phyloP scores from a whole-genome alignment of 2,113 vertebrate genomes.

The Trogon surrucura region DNA sequence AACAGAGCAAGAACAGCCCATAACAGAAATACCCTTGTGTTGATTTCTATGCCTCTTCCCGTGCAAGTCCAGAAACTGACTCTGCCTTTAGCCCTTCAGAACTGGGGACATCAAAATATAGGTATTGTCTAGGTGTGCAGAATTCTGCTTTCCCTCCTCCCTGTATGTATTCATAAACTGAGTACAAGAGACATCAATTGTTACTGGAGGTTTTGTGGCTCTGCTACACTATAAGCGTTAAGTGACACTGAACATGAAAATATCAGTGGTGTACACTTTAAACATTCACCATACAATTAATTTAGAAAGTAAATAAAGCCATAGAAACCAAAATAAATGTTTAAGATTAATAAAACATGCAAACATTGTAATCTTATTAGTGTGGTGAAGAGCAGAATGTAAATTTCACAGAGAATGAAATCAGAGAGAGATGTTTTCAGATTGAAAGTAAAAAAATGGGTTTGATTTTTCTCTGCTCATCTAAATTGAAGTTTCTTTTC shows the following conservation, averaged over 20 bases:
- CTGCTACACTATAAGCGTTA: not conserved
- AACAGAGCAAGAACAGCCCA: not conserved
- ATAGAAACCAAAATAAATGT: conserved; percentile 31
- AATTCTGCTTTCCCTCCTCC: not conserved
- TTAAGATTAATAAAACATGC: conserved; percentile 44
- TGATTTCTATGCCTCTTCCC: not conserved
- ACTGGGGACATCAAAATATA: not conserved
- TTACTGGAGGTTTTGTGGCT: not conserved
- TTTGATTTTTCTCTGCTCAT: conserved; percentile 20
- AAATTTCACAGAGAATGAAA: conserved; percentile 8
- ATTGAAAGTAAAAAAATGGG: conserved; percentile 14
- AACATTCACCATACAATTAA: conserved; percentile 26
- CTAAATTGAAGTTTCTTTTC: not conserved
- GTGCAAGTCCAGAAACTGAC: not conserved
- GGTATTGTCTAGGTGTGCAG: not conserved
- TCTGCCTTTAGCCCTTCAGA: not conserved
- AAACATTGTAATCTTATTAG: conserved; percentile 24
- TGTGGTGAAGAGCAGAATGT: conserved; percentile 2
- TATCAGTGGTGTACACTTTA: conserved; percentile 4
- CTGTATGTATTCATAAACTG: not conserved
- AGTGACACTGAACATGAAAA: not conserved
- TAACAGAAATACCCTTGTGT: not conserved
- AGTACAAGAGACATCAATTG: not conserved
- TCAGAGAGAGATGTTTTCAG: conserved; percentile 41
- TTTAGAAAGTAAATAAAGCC: conserved; percentile 43